Evolutionary conservation across 2,797 vertebrate species (phyloP), one percentile per base, ranked within the genome.

Genomic region (Phrynocephalus guinanensis): DNA sequence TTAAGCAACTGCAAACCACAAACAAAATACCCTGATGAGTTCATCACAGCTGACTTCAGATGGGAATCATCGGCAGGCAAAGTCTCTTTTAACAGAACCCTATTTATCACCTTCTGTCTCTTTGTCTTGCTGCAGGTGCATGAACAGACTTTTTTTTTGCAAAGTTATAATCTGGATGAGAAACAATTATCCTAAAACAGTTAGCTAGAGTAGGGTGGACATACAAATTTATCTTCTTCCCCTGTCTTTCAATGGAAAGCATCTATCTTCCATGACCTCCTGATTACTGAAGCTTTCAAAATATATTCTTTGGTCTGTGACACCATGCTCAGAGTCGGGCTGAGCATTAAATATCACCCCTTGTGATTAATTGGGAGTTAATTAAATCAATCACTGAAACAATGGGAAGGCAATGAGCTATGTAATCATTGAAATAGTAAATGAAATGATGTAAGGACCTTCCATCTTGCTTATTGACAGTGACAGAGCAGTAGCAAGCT

Each of bases 361-460:
- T 96, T 95, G 95, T 98, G 98, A 99, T 99, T 99, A 99, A 99
- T 99, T 98, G 97, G 97, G 98, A 98, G 98, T 98, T 99, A 99
- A 99, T 99, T 98, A 98, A 99, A 99, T 98, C 98, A 97, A 99
- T 98, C 98, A 98, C 97, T 96, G 97, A 98, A 98, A 99, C 98
- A 99, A 99, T 98, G 97, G 97, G 97, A 97, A 97, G 97, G 98
- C 98, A 99, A 99, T 99, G 98, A 99, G 98, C 96, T 98, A 97
- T 98, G 98, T 98, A 99, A 99, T 98, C 98, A 98, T 97, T 98
- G 98, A 97, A 98, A 98, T 96, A 98, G 98, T 98, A 98, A 98
- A 98, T 98, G 97, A 98, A 98, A 98, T 97, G 95, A 97, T 97
- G 96, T 96, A 97, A 96, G 95, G 95, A 95, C 94, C 92, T 94